Base-by-base conservation (phyloP, 2,888 invertebrate species). In the Trachelus iudaicus region DNA sequence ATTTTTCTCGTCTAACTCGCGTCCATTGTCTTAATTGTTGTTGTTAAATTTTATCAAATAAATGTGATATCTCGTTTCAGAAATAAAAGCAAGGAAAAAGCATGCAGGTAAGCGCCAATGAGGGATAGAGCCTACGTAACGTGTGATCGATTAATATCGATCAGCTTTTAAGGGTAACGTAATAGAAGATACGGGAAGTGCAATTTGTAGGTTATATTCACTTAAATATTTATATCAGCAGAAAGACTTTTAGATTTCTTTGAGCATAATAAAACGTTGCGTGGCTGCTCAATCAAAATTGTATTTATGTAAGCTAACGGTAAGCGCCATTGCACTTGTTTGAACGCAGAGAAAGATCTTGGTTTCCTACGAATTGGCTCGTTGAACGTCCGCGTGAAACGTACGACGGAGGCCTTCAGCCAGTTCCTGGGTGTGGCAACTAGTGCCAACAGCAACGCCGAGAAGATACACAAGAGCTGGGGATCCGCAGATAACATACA, bases 321-420 rank as follows among this genome's bases (percentile, higher is more conserved):
- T 56, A 23, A 56, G 56, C 23, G 23, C 1, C 56, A 56, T 23
- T 40, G 9, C 6, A 6, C 15, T 40, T 56, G 0, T 71, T 71
- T 71, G 12, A 79, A 85, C 79, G 74, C 93, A 96, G 97, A 97
- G 93, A 97, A 96, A 93, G 98, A 98, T 93, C 94, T 95, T 92
- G 96, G 97, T 86, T 97, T 98, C 92, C 95, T 98, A 84, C 95
- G 98, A 89, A 97, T 98, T 92, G 98, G 98, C 87, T 98, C 97
- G 33, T 92, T 98, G 91, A 98, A 97, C 92, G 97, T 97, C 75
- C 94, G 97, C 89, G 97, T 97, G 87, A 97, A 97, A 93, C 97
- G 96, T 92, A 97, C 97, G 75, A 97, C 97, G 79, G 97, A 97
- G 91, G 97, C 97, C 33, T 97, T 97, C 93, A 97, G 97, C 92